Evolutionary conservation across 2,797 vertebrate genomes (phyloP).

Genomic region (Poecile montanus): DNA sequence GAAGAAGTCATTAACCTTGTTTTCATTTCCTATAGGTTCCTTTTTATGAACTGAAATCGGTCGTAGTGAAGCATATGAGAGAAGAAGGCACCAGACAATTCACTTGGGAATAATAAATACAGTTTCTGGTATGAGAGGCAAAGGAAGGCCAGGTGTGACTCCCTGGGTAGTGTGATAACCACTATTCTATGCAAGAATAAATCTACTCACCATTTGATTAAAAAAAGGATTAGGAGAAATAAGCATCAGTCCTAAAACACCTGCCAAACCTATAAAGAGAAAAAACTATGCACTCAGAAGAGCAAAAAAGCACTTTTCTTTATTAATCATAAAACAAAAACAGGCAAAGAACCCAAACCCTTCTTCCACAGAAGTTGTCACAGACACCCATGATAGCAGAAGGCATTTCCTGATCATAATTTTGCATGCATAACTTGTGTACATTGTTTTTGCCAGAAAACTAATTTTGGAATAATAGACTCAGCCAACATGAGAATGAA

Average conservation of each 20-base stretch:
- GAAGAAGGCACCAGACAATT: neutral
- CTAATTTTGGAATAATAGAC: slow-evolving; percentile 18
- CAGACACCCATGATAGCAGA: neutral
- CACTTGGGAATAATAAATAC: neutral
- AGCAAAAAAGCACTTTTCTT: neutral
- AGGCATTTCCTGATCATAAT: slow-evolving; percentile 2
- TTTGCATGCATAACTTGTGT: slow-evolving; percentile 1
- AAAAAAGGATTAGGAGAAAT: slow-evolving; percentile 80
- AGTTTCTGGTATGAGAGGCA: slow-evolving; percentile 79
- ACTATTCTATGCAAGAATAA: slow-evolving; percentile 82
- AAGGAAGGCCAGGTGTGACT: slow-evolving; percentile 83
- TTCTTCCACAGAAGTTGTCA: neutral
- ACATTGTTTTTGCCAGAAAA: slow-evolving; percentile 12
- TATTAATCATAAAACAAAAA: slow-evolving; percentile 26
- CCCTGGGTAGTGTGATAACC: slow-evolving; percentile 84
- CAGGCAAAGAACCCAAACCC: neutral
- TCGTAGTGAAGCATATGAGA: neutral
- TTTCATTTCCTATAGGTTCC: neutral
- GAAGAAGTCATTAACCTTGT: neutral
- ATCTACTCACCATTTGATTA: slow-evolving; percentile 84
- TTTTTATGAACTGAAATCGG: neutral
- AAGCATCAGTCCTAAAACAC: slow-evolving; percentile 77
- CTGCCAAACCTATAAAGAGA: slow-evolving; percentile 71
- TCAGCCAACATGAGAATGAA: slow-evolving; percentile 18
- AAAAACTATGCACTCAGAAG: neutral